A percentile compares a stretch with the other conserved stretches of the same genome.
These are phyloP conservation scores for Tragelaphus eurycerus DNA, from an alignment of 2,797 vertebrate genomes.

Conservation along the genomic window DNA sequence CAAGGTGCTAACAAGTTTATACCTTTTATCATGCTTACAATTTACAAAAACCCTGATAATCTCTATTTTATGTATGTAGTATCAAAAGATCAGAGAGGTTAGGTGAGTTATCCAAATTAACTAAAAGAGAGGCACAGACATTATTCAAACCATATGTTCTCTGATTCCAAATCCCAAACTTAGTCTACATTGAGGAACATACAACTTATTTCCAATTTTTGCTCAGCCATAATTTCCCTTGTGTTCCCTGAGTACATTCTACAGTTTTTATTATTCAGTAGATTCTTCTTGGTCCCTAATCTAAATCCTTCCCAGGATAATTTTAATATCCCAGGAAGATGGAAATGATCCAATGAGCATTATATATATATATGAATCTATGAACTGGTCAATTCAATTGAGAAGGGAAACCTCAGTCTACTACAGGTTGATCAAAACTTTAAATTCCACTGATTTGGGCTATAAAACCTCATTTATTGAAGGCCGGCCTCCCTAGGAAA, in stretches of 20 bases:
- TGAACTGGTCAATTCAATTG: background rate
- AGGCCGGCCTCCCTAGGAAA: background rate
- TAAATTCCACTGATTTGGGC: background rate
- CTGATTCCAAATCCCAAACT: constrained; percentile 44
- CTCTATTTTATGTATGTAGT: background rate
- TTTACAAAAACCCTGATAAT: constrained; percentile 30
- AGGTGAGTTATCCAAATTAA: constrained; percentile 16
- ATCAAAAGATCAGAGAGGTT: constrained; percentile 7
- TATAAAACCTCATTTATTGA: background rate
- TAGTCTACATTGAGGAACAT: constrained; percentile 18
- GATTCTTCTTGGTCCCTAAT: constrained; percentile 22
- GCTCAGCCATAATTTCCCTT: background rate
- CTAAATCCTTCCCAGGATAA: background rate
- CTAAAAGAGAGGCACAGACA: background rate
- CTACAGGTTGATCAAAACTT: background rate
- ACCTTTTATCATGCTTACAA: constrained; percentile 5
- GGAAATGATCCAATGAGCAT: background rate
- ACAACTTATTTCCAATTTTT: constrained; percentile 42
- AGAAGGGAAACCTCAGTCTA: background rate
- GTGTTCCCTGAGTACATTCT: background rate
- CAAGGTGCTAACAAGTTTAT: background rate
- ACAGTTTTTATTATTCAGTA: background rate
- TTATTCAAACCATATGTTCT: constrained; percentile 5
- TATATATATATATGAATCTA: background rate
- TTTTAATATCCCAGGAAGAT: background rate